Base-by-base conservation (phyloP, 2,888 invertebrate species). In the Dastarcus helophoroides region DNA sequence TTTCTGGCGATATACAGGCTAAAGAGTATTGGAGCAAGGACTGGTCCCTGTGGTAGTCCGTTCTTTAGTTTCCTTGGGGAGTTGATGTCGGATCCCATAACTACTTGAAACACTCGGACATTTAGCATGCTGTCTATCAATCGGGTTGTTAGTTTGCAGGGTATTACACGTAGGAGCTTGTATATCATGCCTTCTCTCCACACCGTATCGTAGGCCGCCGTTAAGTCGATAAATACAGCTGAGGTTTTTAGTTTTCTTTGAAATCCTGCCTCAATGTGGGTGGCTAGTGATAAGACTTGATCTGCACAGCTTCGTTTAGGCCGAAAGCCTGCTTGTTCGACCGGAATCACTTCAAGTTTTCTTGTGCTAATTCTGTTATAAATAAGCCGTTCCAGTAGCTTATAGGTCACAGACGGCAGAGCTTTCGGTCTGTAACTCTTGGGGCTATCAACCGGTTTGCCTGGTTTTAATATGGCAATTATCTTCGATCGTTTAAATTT, bases 271-370 rank as follows among this genome's bases (percentile, higher is more conserved):
- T 44, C 42, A 9, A 41, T 43, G 23, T 32, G 23, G 1, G 39
- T 33, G 2, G 41, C 38, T 10, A 41, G 38, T 7, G 38, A 29
- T 4, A 43, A 22, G 2, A 41, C 34, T 24, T 44, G 41, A 21
- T 43, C 36, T 4, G 19, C 7, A 27, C 40, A 39, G 32, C 36
- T 41, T 26, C 35, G 12, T 8, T 33, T 26, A 4, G 37, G 32
- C 19, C 36, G n/a, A 26, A 43, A 41, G n/a, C 42, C 37, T 25
- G 42, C 40, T 25, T 43, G 42, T 26, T 39, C 35, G 15, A 35
- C 25, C 9, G 38, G 36, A 14, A 41, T 24, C 10, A 7, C 10
- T 9, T 39, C 22, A n/a, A 31, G 24, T 21, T 32, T 23, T 25
- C 13, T 15, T 17, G 26, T 10, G 25, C 14, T 11, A 8, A 37